Evolutionary conservation across 2,888 invertebrate species (phyloP), one percentile per base, ranked within the genome.

Genomic region (Morpho deidamia): DNA sequence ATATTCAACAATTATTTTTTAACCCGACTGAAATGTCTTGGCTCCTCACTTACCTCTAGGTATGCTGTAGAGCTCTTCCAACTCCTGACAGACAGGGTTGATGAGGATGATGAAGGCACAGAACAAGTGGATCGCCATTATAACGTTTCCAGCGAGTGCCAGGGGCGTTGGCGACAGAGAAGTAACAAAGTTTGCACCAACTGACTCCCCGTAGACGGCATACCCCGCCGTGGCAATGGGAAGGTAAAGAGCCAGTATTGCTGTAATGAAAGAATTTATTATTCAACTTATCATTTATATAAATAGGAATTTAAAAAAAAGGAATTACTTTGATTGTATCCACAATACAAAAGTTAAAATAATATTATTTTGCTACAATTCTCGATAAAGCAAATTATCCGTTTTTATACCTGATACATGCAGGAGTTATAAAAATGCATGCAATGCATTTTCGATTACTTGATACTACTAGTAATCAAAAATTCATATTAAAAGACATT

Each of bases 51-150:
- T 70, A 94, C 94, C 81, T 68, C 86, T 85, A 2, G 93, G 92
- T 7, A 94, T 85, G 51, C 86, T 87, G 63, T 93, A 91, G 2
- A 92, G 79, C 67, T 93, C 92, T 70, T 95, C 95, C 53, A 93
- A 69, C 68, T 94, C 93, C 76, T 94, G 94, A 69, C 92, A 92
- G 39, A 94, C 92, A 0, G 94, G 94, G 80, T 94, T 94, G 62
- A 94, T 90, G 59, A 94, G 90, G 64, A 95, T 93, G 57, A 93
- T 79, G 72, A 94, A 94, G 32, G 94, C 94, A 45, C 92, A 83
- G 33, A 94, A 74, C 11, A 94, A 85, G 73, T 95, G 94, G 4
- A 91, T 65, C 0, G 92, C 91, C 88, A 95, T 92, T 33, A 93
- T 80, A 35, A 93, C 74, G 69, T 94, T 91, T 34, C 92, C 92